Percentiles rank a stretch among this genome's conserved stretches.
phyloP scores from a whole-genome alignment of 2,888 invertebrate genomes.

The Pachydiplax longipennis region DNA sequence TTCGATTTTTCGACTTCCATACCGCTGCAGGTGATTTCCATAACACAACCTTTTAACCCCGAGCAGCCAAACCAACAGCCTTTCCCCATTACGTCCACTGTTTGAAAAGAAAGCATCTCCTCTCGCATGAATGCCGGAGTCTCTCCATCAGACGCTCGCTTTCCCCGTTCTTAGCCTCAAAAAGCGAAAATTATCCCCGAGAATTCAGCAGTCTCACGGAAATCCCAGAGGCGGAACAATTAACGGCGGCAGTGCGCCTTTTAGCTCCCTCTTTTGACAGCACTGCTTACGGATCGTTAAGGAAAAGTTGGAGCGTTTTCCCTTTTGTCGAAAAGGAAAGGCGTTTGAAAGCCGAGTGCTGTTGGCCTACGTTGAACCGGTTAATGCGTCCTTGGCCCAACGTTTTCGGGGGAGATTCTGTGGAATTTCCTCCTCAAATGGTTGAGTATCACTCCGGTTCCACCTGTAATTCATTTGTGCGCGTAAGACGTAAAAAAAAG shows the following conservation, averaged over 20 bases:
- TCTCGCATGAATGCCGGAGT: too few relatives aligned
- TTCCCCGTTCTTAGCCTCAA: too few relatives aligned
- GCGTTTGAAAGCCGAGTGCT: not conserved
- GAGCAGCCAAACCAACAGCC: not conserved
- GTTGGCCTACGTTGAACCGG: not conserved
- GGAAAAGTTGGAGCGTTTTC: not conserved
- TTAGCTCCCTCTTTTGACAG: not conserved
- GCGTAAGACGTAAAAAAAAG: too few relatives aligned
- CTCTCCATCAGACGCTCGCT: not conserved
- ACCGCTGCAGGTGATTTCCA: too few relatives aligned
- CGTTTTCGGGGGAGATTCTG: not conserved
- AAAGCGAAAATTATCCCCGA: too few relatives aligned
- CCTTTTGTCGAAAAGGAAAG: not conserved
- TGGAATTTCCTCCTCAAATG: not conserved
- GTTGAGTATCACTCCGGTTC: not conserved
- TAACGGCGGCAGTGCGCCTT: not conserved
- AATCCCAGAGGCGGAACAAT: not conserved
- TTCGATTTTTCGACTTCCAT: not conserved
- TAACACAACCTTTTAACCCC: not conserved
- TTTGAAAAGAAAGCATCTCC: not conserved
- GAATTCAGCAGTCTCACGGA: not conserved
- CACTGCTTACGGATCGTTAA: not conserved
- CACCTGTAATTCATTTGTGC: not conserved
- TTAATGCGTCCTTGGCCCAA: not conserved
- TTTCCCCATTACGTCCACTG: too few relatives aligned